Evolutionary conservation across 2,888 invertebrate species (phyloP).

Genomic region (Drosophila rubida): DNA sequence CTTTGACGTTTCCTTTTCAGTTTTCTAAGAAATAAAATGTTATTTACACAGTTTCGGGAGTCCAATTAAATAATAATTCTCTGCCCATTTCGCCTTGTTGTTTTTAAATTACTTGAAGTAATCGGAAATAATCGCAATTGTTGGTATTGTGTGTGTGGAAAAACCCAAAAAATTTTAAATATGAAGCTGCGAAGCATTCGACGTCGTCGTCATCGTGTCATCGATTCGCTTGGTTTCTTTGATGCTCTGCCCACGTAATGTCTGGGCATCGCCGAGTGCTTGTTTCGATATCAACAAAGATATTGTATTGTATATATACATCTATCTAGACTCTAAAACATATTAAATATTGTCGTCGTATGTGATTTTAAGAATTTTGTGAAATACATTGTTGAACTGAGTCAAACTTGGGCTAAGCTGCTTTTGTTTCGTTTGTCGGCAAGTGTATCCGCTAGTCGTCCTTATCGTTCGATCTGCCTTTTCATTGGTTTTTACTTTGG

Average conservation of each 20-base stretch:
- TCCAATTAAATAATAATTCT: background rate
- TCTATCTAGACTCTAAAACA: too few species aligned
- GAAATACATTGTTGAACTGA: background rate
- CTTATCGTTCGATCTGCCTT: background rate
- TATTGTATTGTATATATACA: too few species aligned
- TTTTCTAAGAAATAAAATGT: background rate
- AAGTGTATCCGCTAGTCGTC: conserved; percentile 12
- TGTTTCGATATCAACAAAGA: background rate
- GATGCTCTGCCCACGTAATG: conserved; percentile 21
- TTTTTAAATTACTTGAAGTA: background rate
- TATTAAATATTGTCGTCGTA: too few species aligned
- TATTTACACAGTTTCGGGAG: background rate
- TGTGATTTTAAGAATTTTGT: background rate
- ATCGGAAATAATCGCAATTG: background rate
- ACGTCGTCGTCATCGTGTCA: conserved; percentile 24
- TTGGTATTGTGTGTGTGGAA: conserved; percentile 33
- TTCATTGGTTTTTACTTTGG: conserved; percentile 35
- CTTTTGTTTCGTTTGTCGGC: background rate
- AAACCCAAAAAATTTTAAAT: conserved; percentile 61
- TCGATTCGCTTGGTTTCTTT: conserved; percentile 37
- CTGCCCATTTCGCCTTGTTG: background rate
- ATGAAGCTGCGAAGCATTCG: conserved; percentile 35
- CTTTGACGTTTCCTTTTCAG: background rate
- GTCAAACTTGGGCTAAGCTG: background rate
- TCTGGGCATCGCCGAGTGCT: background rate